Conservation (phyloP, 2,888 invertebrate genomes). For the Holacanthella duospinosa region DNA sequence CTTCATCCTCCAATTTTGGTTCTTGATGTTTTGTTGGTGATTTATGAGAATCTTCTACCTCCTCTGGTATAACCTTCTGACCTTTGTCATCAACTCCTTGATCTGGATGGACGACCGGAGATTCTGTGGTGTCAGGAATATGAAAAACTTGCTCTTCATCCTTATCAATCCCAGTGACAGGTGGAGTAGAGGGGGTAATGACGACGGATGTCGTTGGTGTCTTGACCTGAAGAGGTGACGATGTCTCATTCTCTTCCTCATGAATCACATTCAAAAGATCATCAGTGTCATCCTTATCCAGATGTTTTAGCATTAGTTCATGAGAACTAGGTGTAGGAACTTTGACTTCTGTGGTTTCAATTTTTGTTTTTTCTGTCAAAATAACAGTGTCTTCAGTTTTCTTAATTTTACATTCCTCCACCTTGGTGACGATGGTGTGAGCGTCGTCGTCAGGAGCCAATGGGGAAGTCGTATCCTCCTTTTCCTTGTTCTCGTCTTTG, state of each 20-base stretch:
- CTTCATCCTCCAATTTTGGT: neutral
- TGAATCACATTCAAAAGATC: neutral
- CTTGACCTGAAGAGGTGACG: neutral
- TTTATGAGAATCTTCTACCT: neutral
- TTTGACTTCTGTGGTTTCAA: neutral
- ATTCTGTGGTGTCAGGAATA: too few species aligned
- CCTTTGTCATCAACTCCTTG: too few species aligned
- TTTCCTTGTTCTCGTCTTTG: too few species aligned
- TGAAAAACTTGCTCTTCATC: conserved; percentile 1
- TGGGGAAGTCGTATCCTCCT: neutral
- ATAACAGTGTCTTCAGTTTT: neutral
- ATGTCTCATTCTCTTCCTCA: neutral
- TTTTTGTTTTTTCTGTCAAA: neutral
- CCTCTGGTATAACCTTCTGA: neutral
- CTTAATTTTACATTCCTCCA: neutral
- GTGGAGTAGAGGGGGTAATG: conserved; percentile 30
- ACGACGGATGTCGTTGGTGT: conserved; percentile 24
- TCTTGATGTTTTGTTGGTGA: too few species aligned
- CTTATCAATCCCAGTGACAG: conserved; percentile 13
- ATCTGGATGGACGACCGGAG: too few species aligned
- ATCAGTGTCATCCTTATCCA: neutral
- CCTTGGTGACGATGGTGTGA: neutral
- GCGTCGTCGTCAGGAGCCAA: neutral
- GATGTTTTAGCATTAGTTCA: neutral
- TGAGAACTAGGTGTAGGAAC: neutral